These are phyloP conservation scores for Gymnoscopelus braueri DNA, from an alignment of 2,797 vertebrate genomes.

Conservation along the genomic window DNA sequence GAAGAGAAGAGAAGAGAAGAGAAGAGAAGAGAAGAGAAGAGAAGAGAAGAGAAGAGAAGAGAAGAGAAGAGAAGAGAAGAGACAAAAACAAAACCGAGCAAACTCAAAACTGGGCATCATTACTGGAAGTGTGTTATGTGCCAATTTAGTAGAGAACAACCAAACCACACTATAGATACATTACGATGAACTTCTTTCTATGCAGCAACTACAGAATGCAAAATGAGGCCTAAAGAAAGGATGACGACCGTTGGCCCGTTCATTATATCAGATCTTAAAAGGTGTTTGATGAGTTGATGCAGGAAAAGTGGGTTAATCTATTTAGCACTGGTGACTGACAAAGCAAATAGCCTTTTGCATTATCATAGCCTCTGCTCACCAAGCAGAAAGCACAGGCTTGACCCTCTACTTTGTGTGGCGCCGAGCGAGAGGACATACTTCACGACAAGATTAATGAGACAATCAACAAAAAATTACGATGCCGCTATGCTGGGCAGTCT, in stretches of 20 bases:
- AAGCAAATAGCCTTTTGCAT: neutral
- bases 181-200: too few species aligned
- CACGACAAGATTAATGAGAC: conserved; percentile 48
- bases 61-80: neutral
- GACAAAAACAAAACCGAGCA: neutral
- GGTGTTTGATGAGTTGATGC: neutral
- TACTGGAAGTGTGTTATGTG: too few species aligned
- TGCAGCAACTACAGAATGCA: too few species aligned
- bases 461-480: conserved; percentile 40
- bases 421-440: conserved; percentile 34
- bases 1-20: too few species aligned
- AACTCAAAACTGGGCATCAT: too few species aligned
- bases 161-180: too few species aligned
- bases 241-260: neutral
- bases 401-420: conserved; percentile 11
- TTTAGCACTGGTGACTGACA: conserved; percentile 10
- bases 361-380: neutral
- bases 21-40: neutral
- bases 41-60: neutral
- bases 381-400: neutral
- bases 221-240: neutral
- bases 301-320: conserved; percentile 5
- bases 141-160: too few species aligned
- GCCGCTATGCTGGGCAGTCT: conserved; percentile 31
- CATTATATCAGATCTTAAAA: neutral